Evolutionary conservation across 2,888 invertebrate genomes (phyloP).

Genomic region (Meganola albula): DNA sequence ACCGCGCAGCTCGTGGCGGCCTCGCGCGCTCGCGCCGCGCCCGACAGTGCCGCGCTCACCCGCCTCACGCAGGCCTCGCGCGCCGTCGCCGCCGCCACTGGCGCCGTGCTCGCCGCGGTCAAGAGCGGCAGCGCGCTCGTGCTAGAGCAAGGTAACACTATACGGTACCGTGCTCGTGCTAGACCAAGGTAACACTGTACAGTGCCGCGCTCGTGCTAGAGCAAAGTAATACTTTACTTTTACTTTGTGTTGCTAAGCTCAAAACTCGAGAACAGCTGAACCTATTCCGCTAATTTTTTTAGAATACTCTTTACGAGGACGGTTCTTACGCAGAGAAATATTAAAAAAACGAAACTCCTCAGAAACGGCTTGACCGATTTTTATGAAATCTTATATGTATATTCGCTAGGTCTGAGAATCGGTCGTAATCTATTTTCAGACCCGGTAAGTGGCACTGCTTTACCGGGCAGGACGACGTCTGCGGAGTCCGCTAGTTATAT

Average conservation of each 20-base stretch:
- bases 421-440: no score
- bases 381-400: no score
- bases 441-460: no score
- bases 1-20: conserved; percentile 99
- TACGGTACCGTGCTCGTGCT: conserved; percentile 96
- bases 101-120: conserved; percentile 94
- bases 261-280: no score
- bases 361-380: no score
- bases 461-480: no score
- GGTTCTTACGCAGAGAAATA: no score
- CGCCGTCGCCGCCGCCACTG: conserved; percentile 93
- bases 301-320: no score
- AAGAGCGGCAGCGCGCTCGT: conserved; percentile 92
- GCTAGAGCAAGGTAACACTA: conserved; percentile 81
- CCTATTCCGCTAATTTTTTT: no score
- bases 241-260: conserved; percentile 95
- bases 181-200: conserved; percentile 91
- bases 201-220: conserved; percentile 92
- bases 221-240: conserved; percentile 77
- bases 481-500: no score
- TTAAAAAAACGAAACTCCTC: no score
- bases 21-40: conserved; percentile 95
- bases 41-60: conserved; percentile 86
- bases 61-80: conserved; percentile 91
- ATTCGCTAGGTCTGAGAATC: no score